Percentiles rank a stretch among this genome's conserved stretches.
phyloP scores from a whole-genome alignment of 1,140 invertebrate genomes.

The Cydia strobilella region DNA sequence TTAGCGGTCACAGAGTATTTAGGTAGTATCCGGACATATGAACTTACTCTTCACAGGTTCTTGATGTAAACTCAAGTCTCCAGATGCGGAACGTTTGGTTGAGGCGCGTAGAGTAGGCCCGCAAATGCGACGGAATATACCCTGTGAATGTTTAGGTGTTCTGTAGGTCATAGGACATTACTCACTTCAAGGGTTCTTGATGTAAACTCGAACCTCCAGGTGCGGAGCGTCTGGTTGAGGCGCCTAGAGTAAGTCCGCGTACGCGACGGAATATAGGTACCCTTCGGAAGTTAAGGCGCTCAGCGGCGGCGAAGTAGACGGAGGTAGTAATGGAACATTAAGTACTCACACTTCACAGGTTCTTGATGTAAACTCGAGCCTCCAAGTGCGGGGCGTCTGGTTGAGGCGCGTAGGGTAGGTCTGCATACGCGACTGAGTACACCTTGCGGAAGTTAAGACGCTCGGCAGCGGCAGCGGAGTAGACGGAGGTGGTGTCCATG shows the following conservation, averaged over 20 bases:
- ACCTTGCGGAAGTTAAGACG: constrained; percentile 83
- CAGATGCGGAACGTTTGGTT: constrained; percentile 61
- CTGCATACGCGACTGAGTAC: constrained; percentile 81
- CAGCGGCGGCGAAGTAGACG: constrained; percentile 38
- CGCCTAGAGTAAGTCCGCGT: constrained; percentile 38
- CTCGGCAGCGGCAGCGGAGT: constrained; percentile 83
- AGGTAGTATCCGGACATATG: too few species aligned
- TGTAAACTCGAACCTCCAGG: constrained; percentile 63
- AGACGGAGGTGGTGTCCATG: constrained; percentile 84
- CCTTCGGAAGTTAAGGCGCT: too few species aligned
- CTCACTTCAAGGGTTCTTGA: constrained; percentile 62
- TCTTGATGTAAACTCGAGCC: constrained; percentile 68
- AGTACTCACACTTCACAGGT: constrained; percentile 49
- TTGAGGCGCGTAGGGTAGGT: constrained; percentile 68
- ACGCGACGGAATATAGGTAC: constrained; percentile 76
- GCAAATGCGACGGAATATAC: constrained; percentile 81
- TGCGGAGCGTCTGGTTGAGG: constrained; percentile 65
- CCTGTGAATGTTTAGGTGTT: too few species aligned
- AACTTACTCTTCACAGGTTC: constrained; percentile 51
- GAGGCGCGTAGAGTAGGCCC: constrained; percentile 72
- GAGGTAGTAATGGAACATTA: constrained; percentile 73
- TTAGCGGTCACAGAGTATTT: too few species aligned
- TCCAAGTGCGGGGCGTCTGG: constrained; percentile 63
- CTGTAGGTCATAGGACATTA: too few species aligned
- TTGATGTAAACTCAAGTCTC: constrained; percentile 70